Base-by-base conservation (phyloP, 2,888 invertebrate genomes). In the Drosophila putrida region DNA sequence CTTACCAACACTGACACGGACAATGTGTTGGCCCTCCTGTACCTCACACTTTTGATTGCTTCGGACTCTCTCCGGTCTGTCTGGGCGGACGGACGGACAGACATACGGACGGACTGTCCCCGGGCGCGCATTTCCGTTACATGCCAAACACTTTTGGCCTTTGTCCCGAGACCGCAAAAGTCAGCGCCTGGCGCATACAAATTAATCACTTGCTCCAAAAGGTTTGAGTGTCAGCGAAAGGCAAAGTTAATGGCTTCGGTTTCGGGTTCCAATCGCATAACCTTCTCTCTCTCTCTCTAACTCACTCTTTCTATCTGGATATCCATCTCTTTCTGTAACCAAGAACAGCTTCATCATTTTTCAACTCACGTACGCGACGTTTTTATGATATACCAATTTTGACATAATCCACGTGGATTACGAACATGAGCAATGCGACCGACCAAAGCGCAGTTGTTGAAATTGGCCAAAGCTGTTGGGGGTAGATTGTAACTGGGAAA, bases 371-470 rank as follows among this genome's bases (percentile, higher is more conserved):
- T 90, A 89, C 84, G 73, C 85, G 81, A 89, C 90, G 90, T 90
- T 88, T 90, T 88, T 90, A 89, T 90, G 90, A 90, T 90, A 90
- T 90, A 90, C 90, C 90, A 89, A 90, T 90, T 90, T 86, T 89
- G 87, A 87, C 89, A 90, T 90, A 90, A 90, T 90, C 90, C 90
- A 87, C 84, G 78, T 77, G 87, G 87, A 87, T 89, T 89, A 83
- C 87, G 75, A 81, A 61, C 69, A 75, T 70, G 67, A 78, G 75
- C 78, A 33, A 70, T 44, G 50, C 53, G 33, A 39, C 20, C 57
- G 41, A 35, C 38, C 49, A 46, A 41, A 71, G 38, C 57, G 51
- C 69, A 72, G 63, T 61, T 71, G 35, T 62, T 57, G 57, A 71
- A 78, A 78, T 78, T 80, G 77, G 68, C 79, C 75, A 66, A 67